Base-by-base conservation (phyloP, 37 sponge, comb jelly and placozoan genomes). In the Petrosia ficiformis region DNA sequence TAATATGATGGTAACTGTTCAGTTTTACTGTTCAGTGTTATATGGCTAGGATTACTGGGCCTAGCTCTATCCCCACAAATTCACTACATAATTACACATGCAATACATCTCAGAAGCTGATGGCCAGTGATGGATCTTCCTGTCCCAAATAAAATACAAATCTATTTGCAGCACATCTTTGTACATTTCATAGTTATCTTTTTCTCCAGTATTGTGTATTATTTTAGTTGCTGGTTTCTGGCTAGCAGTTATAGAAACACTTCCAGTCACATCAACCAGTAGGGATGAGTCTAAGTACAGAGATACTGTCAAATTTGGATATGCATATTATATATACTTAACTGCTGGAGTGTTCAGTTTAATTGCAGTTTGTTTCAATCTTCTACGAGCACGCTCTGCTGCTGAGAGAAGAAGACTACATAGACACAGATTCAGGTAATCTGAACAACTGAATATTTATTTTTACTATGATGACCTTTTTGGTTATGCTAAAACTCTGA, bases 151-250 rank as follows among this genome's bases (percentile, higher is more conserved):
- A n/a, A n/a, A n/a, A n/a, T n/a, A n/a, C n/a, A n/a, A n/a, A n/a
- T n/a, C n/a, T n/a, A n/a, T n/a, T n/a, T n/a, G n/a, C n/a, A n/a
- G n/a, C n/a, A n/a, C n/a, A n/a, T n/a, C n/a, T n/a, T n/a, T n/a
- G n/a, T n/a, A n/a, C n/a, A n/a, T n/a, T n/a, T n/a, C n/a, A n/a
- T n/a, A n/a, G n/a, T n/a, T n/a, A n/a, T 48, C 54, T 29, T 54
- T 59, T 1, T 56, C n/a, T 52, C 1, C 59, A 91, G 92, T 91
- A 66, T 39, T 91, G 31, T 91, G 92, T 67, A 79, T 82, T 29
- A 80, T 91, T 0, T 43, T 81, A 25, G 84, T 86, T 37, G 82
- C 77, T 67, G 92, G 92, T 4, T 79, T 91, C 16, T 91, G 92
- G 92, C 67, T 91, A 37, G 82, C 81, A 54, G 92, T 86, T 35